Conservation (phyloP, 2,797 vertebrate genomes). For the Hydrophis major region DNA sequence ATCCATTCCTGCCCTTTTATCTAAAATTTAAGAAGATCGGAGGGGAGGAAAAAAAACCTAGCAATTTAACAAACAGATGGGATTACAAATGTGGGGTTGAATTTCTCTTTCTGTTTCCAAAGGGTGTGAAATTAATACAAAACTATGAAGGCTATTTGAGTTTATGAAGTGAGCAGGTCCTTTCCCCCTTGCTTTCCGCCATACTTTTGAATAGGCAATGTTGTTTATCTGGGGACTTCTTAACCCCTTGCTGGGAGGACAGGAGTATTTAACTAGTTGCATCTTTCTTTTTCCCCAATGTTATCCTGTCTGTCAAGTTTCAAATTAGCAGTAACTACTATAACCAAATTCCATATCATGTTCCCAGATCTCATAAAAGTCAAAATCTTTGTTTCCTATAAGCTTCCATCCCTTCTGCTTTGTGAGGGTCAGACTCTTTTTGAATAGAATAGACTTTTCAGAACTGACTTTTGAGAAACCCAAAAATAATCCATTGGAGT, state of each 20-base stretch:
- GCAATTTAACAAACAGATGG: rapidly evolving
- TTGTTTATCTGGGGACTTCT: background rate
- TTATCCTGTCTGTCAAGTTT: background rate
- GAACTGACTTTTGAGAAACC: background rate
- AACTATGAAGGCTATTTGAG: background rate
- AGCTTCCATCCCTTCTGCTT: background rate
- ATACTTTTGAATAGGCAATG: background rate
- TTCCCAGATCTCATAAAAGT: background rate
- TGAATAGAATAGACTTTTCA: background rate
- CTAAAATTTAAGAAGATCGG: background rate
- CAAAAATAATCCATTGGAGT: background rate
- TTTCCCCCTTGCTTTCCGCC: background rate
- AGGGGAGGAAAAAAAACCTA: background rate
- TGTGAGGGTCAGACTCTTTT: background rate
- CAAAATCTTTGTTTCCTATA: background rate
- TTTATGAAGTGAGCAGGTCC: background rate
- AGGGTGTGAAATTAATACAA: background rate
- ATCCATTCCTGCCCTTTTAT: rapidly evolving
- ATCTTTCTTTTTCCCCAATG: background rate
- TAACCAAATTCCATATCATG: background rate
- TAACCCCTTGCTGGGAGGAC: background rate
- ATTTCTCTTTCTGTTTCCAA: background rate
- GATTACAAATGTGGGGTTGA: background rate
- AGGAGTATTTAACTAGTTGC: background rate
- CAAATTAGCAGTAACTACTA: background rate